phyloP scores from a whole-genome alignment of 92 coral and sea anemone genomes.

The Muricea muricata region DNA sequence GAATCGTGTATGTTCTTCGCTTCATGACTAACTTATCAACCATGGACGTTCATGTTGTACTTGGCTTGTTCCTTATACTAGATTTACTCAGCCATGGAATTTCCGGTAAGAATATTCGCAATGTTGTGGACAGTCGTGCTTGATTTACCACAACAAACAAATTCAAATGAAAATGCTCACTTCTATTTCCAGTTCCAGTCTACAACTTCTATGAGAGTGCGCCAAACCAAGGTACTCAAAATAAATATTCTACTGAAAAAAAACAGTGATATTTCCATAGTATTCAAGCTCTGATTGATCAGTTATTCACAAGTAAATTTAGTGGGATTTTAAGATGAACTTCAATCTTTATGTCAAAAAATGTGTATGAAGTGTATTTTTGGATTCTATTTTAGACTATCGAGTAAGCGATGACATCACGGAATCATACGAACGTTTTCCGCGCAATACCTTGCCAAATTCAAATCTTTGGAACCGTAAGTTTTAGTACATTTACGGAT shows the following conservation, averaged over 20 bases:
- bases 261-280: not conserved
- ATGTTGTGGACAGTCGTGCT: not conserved
- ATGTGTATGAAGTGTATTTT: not conserved
- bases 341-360: not conserved
- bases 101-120: conserved; percentile 16
- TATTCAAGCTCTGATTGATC: not conserved
- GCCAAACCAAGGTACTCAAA: conserved; percentile 7
- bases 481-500: too few relatives aligned
- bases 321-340: not conserved
- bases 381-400: conserved; percentile 28
- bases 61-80: conserved; percentile 11
- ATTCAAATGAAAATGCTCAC: not conserved
- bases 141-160: not conserved
- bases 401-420: conserved; percentile 20
- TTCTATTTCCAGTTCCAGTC: not conserved
- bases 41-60: conserved; percentile 3
- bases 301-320: not conserved
- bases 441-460: conserved; percentile 9
- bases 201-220: not conserved
- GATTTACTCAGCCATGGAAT: conserved; percentile 34
- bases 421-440: conserved; percentile 22
- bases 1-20: conserved; percentile 15
- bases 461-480: conserved; percentile 21
- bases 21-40: conserved; percentile 1
- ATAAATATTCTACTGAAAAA: too few relatives aligned